Percentiles rank a stretch among this genome's conserved stretches.
Evolutionary conservation across 2,113 vertebrate species (phyloP).

Genomic region (Cyanoderma ruficeps): DNA sequence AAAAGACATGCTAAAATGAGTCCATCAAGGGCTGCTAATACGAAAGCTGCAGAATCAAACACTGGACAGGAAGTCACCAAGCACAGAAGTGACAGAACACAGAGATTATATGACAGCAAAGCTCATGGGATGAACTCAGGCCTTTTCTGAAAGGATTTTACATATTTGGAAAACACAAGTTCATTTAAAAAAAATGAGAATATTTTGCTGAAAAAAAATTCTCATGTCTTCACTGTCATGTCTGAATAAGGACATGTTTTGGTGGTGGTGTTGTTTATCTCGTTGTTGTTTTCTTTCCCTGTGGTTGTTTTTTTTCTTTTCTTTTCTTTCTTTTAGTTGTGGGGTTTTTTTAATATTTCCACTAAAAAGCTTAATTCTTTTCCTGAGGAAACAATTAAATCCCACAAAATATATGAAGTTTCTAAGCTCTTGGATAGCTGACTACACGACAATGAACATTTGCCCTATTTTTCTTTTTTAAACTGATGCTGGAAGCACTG

Average conservation of each 20-base stretch:
- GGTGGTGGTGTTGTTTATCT: not conserved
- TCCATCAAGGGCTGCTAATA: not conserved
- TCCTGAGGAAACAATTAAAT: not conserved
- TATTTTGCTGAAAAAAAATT: not conserved
- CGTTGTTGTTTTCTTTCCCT: accelerated
- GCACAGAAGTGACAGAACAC: not conserved
- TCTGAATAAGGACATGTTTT: not conserved
- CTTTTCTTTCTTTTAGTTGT: not conserved
- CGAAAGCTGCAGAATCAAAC: not conserved
- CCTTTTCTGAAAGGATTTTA: not conserved
- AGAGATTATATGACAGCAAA: not conserved
- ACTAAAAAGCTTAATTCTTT: not conserved
- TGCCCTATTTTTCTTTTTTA: constrained; percentile 51
- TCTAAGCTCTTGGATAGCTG: not conserved
- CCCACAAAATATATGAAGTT: not conserved
- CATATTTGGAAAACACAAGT: not conserved
- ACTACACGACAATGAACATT: not conserved
- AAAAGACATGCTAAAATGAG: not conserved
- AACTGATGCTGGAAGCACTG: constrained; percentile 20
- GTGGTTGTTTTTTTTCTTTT: not conserved
- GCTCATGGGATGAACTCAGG: not conserved
- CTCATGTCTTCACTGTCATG: not conserved
- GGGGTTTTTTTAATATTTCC: not conserved
- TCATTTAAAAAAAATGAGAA: not conserved
- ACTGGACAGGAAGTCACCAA: not conserved